Percentiles rank a stretch among this genome's conserved stretches.
Conservation (phyloP, 2,888 invertebrate species). For the Oasisia sp. region DNA sequence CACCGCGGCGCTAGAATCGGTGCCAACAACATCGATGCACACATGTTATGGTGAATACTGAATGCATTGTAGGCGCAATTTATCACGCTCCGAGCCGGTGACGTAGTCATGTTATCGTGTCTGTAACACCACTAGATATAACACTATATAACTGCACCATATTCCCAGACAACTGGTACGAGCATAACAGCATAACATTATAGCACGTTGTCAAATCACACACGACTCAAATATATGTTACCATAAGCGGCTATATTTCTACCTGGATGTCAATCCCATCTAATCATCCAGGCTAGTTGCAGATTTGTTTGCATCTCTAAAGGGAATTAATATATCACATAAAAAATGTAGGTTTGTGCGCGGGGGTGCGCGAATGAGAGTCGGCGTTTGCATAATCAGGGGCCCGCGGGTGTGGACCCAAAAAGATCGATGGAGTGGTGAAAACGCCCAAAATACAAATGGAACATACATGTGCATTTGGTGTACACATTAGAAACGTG, state of each 20-base stretch:
- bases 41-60: background rate
- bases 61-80: background rate
- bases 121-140: background rate
- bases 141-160: background rate
- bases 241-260: background rate
- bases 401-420: background rate
- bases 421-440: background rate
- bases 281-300: background rate
- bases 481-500: background rate
- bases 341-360: background rate
- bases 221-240: background rate
- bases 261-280: background rate
- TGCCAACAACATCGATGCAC: background rate
- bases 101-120: background rate
- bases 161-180: background rate
- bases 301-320: background rate
- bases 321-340: no score
- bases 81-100: background rate
- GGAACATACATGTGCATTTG: background rate
- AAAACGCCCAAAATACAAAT: background rate
- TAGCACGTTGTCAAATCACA: background rate
- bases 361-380: background rate
- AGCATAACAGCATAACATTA: background rate
- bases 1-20: background rate
- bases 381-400: background rate